Conservation (phyloP, 2,888 invertebrate genomes). For the Seira musarum region DNA sequence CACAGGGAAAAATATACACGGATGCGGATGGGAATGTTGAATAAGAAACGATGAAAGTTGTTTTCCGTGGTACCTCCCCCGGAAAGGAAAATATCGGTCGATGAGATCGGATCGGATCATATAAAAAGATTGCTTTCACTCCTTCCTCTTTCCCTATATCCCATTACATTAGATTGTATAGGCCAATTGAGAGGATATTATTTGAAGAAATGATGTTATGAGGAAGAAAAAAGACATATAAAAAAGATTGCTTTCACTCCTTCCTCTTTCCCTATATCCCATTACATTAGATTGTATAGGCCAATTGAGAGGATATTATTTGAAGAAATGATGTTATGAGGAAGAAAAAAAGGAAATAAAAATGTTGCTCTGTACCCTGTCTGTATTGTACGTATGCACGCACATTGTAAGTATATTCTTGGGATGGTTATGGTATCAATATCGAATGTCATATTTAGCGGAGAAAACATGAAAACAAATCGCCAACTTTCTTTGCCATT, state of each 20-base stretch:
- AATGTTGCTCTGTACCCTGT: conserved; percentile 18
- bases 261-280: conserved; percentile 32
- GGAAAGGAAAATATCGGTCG: too few species aligned
- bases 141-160: conserved; percentile 21
- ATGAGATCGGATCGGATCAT: too few species aligned
- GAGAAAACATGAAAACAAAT: too few species aligned
- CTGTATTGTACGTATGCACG: too few species aligned
- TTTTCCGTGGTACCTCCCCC: too few species aligned
- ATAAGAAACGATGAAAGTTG: too few species aligned
- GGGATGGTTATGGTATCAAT: too few species aligned
- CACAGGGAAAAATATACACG: too few species aligned
- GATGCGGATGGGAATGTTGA: too few species aligned
- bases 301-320: conserved; percentile 41
- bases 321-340: conserved; percentile 42
- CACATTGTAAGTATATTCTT: too few species aligned
- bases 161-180: conserved; percentile 41
- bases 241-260: conserved; percentile 29
- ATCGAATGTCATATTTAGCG: too few species aligned
- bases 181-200: conserved; percentile 36
- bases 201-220: conserved; percentile 46
- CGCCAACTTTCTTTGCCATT: too few species aligned
- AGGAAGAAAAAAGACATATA: not conserved
- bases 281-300: conserved; percentile 27
- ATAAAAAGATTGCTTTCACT: conserved; percentile 35
- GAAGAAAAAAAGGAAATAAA: conserved; percentile 14